These are phyloP conservation scores for Vimba vimba DNA, from an alignment of 2,113 vertebrate species.

Conservation along the genomic window DNA sequence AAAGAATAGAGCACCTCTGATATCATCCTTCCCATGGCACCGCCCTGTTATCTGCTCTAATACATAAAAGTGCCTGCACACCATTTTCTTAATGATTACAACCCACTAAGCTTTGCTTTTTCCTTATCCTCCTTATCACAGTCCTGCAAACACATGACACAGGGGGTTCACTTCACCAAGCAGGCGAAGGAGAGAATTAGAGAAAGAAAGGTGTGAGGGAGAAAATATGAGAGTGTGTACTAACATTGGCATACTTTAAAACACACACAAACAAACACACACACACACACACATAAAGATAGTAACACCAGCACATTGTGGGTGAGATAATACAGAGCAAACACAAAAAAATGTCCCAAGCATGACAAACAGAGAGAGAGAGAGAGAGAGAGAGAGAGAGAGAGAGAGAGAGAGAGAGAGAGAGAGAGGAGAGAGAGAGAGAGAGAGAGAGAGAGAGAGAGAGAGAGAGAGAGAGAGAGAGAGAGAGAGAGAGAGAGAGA, in stretches of 20 bases:
- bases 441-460: not conserved
- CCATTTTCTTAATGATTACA: constrained; percentile 23
- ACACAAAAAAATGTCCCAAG: constrained; percentile 43
- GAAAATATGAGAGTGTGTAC: constrained; percentile 40
- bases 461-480: not conserved
- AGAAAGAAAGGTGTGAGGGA: constrained; percentile 39
- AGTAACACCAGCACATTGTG: constrained; percentile 58
- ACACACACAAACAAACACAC: constrained; percentile 8
- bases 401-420: not conserved
- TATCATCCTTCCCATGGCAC: not conserved
- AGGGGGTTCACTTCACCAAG: constrained; percentile 42
- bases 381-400: not conserved
- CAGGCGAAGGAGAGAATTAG: constrained; percentile 28
- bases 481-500: not conserved
- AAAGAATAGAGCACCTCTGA: constrained; percentile 22
- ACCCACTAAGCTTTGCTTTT: constrained; percentile 3
- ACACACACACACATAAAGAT: constrained; percentile 54
- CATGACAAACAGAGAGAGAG: constrained; percentile 19
- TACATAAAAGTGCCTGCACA: constrained; percentile 19
- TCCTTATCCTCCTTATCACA: constrained; percentile 58
- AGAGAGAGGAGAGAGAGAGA: not conserved
- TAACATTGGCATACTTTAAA: not conserved
- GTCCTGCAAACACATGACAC: constrained; percentile 46
- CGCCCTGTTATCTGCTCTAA: constrained; percentile 14
- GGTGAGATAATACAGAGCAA: constrained; percentile 63